Evolutionary conservation across 1,140 invertebrate genomes (phyloP), one percentile per base, ranked within the genome.

Genomic region (Sminthurinus signatus): DNA sequence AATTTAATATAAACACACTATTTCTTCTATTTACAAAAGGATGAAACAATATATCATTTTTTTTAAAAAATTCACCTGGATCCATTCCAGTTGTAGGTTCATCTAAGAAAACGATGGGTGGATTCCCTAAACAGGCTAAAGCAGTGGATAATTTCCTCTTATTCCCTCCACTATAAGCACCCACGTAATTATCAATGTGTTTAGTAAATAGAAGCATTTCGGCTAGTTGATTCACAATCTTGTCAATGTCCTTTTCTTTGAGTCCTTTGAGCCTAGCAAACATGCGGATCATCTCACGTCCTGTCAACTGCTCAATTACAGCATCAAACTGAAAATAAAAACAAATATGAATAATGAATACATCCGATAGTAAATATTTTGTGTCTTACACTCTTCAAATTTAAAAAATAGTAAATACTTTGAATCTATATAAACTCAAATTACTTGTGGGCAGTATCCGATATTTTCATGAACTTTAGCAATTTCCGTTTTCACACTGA

Each of bases 311-410:
- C 50, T 86, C 83, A 59, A 91, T 82, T 27, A 95, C 76, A 4
- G 89, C 91, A 79, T 90, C 88, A 77, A 86, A 88, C 76, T 90
- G 87, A 17, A 88, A 88, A 77, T 88, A 60, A n/a, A n/a, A n/a
- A n/a, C n/a, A n/a, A n/a, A n/a, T n/a, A n/a, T n/a, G n/a, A n/a
- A n/a, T n/a, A n/a, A n/a, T n/a, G n/a, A n/a, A n/a, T n/a, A n/a
- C n/a, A n/a, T n/a, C n/a, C n/a, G n/a, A n/a, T n/a, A n/a, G n/a
- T n/a, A n/a, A n/a, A n/a, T n/a, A n/a, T n/a, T n/a, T n/a, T n/a
- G n/a, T n/a, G n/a, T n/a, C n/a, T n/a, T n/a, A n/a, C n/a, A n/a
- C n/a, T n/a, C n/a, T n/a, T n/a, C n/a, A n/a, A n/a, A n/a, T n/a
- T n/a, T n/a, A n/a, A n/a, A n/a, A n/a, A n/a, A n/a, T n/a, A n/a